Evolutionary conservation across 2,888 invertebrate genomes (phyloP).

Genomic region (Stenodera caucasica): DNA sequence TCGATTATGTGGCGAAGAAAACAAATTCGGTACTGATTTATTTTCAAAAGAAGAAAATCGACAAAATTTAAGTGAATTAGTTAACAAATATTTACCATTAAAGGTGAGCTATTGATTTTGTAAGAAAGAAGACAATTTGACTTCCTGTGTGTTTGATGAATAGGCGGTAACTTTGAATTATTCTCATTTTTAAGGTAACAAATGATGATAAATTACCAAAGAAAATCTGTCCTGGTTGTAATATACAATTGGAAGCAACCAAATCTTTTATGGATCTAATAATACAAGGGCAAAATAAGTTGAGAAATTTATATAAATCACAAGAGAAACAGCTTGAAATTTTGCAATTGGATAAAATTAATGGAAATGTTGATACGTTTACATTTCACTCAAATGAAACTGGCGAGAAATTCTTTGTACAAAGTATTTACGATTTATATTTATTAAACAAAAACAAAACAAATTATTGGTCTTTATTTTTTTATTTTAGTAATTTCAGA

Average conservation of each 20-base stretch:
- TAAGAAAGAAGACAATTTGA: conserved; percentile 45
- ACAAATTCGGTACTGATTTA: conserved; percentile 68
- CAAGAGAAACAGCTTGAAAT: conserved; percentile 55
- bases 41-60: conserved; percentile 63
- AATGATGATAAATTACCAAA: conserved; percentile 72
- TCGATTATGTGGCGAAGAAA: conserved; percentile 75
- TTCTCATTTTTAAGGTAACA: conserved; percentile 59
- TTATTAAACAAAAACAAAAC: background rate
- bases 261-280: conserved; percentile 74
- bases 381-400: conserved; percentile 49
- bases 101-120: conserved; percentile 60
- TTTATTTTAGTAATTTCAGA: conserved; percentile 61
- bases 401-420: conserved; percentile 58
- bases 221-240: conserved; percentile 76
- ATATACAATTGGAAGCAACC: conserved; percentile 73
- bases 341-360: conserved; percentile 14
- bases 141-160: conserved; percentile 10
- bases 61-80: conserved; percentile 64
- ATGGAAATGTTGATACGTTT: conserved; percentile 51
- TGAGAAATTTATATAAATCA: conserved; percentile 57
- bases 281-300: conserved; percentile 67
- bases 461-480: background rate
- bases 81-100: conserved; percentile 74
- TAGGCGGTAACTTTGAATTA: conserved; percentile 32
- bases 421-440: conserved; percentile 52